These are phyloP conservation scores for Hirtodrosophila alboralis DNA, from an alignment of 2,888 invertebrate species.

Conservation along the genomic window DNA sequence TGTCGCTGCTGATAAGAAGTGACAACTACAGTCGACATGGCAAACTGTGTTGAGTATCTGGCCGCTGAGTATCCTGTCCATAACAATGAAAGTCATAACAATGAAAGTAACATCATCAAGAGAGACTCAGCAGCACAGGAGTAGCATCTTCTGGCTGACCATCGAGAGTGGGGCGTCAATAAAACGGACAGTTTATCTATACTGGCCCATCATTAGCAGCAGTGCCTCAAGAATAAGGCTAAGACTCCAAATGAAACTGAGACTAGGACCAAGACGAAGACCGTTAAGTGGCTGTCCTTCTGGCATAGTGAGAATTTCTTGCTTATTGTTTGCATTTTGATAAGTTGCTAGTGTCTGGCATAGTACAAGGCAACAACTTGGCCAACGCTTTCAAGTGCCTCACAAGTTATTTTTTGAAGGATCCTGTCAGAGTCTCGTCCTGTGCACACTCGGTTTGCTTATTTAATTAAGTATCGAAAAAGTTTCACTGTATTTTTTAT, in stretches of 20 bases:
- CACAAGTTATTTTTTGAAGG: constrained; percentile 12
- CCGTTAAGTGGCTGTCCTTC: constrained; percentile 44
- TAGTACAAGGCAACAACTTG: constrained; percentile 8
- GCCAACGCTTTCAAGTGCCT: constrained; percentile 8
- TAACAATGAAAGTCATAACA: constrained; percentile 58
- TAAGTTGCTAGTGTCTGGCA: constrained; percentile 37
- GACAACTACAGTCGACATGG: constrained; percentile 55
- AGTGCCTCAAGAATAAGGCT: background rate
- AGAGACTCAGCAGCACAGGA: constrained; percentile 12
- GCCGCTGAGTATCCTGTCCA: constrained; percentile 43
- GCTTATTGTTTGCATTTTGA: constrained; percentile 52
- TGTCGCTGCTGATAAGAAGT: constrained; percentile 48
- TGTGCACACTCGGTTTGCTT: constrained; percentile 13
- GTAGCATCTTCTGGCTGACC: constrained; percentile 21
- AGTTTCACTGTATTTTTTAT: constrained; percentile 15
- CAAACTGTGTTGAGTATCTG: too few species aligned
- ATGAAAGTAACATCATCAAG: constrained; percentile 36
- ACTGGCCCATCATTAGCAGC: constrained; percentile 38
- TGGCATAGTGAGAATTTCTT: constrained; percentile 19
- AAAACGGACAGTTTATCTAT: constrained; percentile 32
- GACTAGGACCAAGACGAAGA: constrained; percentile 2
- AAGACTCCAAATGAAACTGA: constrained; percentile 5
- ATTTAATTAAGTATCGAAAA: constrained; percentile 50
- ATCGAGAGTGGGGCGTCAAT: constrained; percentile 44
- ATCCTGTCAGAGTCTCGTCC: background rate